Conservation (phyloP, 2,797 vertebrate species). For the Rhadinocentrus ornatus region DNA sequence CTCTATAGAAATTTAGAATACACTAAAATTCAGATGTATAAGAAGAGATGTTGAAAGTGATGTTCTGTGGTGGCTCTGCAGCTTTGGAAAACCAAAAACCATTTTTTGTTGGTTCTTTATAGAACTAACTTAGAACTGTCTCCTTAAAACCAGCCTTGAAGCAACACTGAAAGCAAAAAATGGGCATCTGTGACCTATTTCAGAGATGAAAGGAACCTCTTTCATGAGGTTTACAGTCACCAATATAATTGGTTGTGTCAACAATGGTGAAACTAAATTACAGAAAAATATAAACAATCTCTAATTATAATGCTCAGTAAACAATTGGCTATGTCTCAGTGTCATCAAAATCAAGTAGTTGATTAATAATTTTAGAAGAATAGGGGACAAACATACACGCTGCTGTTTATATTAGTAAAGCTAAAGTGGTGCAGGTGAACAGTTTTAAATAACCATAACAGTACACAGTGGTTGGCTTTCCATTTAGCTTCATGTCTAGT, state of each 20-base stretch:
- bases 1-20: no score
- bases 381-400: not conserved
- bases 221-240: not conserved
- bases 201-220: not conserved
- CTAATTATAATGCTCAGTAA: not conserved
- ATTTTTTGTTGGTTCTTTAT: no score
- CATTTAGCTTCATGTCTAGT: not conserved
- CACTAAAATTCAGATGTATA: no score
- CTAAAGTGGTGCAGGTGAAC: not conserved
- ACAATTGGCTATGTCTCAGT: not conserved
- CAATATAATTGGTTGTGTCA: not conserved
- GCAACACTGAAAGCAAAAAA: not conserved
- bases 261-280: not conserved
- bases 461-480: not conserved
- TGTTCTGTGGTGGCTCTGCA: no score
- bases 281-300: not conserved
- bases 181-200: not conserved
- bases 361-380: not conserved
- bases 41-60: no score
- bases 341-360: not conserved
- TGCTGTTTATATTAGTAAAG: not conserved
- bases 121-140: not conserved
- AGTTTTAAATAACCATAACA: constrained; percentile 12
- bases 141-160: no score
- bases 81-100: not conserved